Base-by-base conservation (phyloP, 2,888 invertebrate species). In the Drosophila neoperkinsi region DNA sequence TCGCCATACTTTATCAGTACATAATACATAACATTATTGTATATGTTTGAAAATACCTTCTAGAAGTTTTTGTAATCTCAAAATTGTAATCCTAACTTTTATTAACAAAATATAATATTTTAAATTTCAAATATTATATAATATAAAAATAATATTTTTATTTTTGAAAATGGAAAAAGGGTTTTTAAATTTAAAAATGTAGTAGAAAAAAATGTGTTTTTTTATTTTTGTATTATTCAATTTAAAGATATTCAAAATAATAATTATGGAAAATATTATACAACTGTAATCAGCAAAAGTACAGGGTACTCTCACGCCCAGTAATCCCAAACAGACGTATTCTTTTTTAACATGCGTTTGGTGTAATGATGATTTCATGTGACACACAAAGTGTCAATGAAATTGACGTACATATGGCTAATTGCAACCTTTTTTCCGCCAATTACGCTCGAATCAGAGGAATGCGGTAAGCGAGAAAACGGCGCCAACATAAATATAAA, bases 381-480 rank as follows among this genome's bases (percentile, higher is more conserved):
- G 78, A 49, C 74, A 82, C 63, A 60, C 58, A 38, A 57, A 77
- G 72, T 68, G 73, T 53, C 74, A 79, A 75, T 85, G 70, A 71
- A 58, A 63, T 59, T 62, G 59, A 68, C 75, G 74, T 76, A 70
- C 63, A 67, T 68, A 62, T 72, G 70, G 79, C 79, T 84, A 86
- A 88, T 84, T 86, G 71, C 71, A 58, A 46, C 59, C 66, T 63
- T 74, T 79, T 83, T 79, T 41, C 60, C 72, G 60, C 72, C 82
- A 81, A 73, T 89, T 87, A 71, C 52, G 52, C 43, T 46, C 36
- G 46, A 49, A 58, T 30, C 31, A 52, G 31, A 9, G 52, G 51
- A 38, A 31, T 21, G 21, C 49, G 36, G 38, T 21, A 4, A 33
- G 25, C 18, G 31, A 30, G 6, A 41, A 43, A 28, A 18, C 4